Percentiles rank a stretch among this genome's conserved stretches.
Conservation (phyloP, 2,888 invertebrate genomes). For the Heliconius hortense region DNA sequence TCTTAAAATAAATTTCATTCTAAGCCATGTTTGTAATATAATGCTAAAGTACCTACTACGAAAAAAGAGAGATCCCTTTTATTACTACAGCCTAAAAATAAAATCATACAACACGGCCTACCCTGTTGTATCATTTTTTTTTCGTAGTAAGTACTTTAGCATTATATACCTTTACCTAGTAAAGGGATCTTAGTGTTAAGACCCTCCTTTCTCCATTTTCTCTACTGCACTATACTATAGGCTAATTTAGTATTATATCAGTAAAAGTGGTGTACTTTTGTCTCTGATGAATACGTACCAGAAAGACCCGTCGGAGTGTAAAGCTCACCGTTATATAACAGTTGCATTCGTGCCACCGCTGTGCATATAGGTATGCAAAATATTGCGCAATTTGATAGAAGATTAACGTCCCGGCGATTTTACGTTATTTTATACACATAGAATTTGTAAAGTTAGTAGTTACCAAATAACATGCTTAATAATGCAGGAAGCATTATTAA, state of each 20-base stretch:
- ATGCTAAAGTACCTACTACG: no score
- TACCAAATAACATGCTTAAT: not conserved
- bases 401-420: constrained; percentile 28
- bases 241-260: not conserved
- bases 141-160: no score
- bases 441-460: constrained; percentile 9
- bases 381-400: constrained; percentile 27
- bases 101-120: no score
- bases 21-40: not conserved
- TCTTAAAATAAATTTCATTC: not conserved
- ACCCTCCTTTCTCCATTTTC: no score
- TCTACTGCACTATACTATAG: no score
- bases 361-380: constrained; percentile 47
- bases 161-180: no score
- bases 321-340: constrained; percentile 61
- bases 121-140: no score
- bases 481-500: no score
- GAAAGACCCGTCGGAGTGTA: constrained; percentile 56
- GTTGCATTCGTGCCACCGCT: constrained; percentile 56
- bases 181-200: no score
- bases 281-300: constrained; percentile 32
- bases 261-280: not conserved
- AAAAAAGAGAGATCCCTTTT: no score
- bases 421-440: not conserved
- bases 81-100: no score